These are phyloP conservation scores for Opisthograptis luteolata DNA, from an alignment of 2,888 invertebrate genomes.

Conservation along the genomic window DNA sequence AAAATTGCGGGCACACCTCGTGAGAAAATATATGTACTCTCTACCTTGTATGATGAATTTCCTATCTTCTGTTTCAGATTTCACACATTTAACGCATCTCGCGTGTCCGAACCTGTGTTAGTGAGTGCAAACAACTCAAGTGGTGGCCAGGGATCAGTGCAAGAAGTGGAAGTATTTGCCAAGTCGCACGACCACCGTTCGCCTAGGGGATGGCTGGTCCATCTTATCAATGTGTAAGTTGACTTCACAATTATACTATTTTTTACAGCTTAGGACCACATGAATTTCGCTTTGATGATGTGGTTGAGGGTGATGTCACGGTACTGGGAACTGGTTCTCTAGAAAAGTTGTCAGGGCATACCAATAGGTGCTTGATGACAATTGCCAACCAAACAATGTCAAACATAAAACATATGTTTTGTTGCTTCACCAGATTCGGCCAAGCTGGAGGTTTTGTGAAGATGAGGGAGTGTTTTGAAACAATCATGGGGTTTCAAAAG, in stretches of 20 bases:
- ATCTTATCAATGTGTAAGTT: constrained; percentile 92
- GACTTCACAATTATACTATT: constrained; percentile 5
- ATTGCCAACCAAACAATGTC: too few species aligned
- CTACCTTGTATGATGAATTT: too few species aligned
- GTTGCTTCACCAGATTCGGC: constrained; percentile 87
- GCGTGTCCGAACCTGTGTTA: constrained; percentile 87
- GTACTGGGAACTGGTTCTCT: too few species aligned
- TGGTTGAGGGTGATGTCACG: too few species aligned
- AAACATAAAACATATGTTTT: neutral
- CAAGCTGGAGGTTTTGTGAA: constrained; percentile 95
- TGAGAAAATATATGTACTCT: too few species aligned
- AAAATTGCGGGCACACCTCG: too few species aligned
- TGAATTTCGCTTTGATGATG: too few species aligned
- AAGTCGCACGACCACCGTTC: constrained; percentile 91
- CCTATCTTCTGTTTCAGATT: constrained; percentile 81
- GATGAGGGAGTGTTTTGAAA: constrained; percentile 92
- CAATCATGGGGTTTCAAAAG: constrained; percentile 85
- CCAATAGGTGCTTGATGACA: too few species aligned
- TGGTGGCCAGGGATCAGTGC: constrained; percentile 78
- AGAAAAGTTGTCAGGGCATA: too few species aligned
- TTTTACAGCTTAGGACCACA: too few species aligned
- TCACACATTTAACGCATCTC: constrained; percentile 92
- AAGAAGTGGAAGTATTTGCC: constrained; percentile 85
- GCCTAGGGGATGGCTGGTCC: constrained; percentile 97
- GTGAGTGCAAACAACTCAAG: constrained; percentile 61